Base-by-base conservation (phyloP, 2,113 vertebrate genomes). In the Aleadryas rufinucha region DNA sequence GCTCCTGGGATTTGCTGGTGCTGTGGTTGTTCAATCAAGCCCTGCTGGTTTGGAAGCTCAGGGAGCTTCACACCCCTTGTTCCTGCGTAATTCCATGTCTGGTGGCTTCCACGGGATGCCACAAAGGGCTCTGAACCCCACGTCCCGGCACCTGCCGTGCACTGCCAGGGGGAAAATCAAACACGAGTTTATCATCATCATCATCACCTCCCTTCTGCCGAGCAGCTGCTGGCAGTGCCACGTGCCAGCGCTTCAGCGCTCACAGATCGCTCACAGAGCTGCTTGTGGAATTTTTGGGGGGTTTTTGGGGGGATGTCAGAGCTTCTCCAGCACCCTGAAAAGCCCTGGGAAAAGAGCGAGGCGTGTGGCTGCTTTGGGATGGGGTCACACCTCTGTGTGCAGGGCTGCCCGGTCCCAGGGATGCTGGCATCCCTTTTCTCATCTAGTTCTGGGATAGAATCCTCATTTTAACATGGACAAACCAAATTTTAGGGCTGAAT, bases 171-270 rank as follows among this genome's bases (percentile, higher is more conserved):
- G 50, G 45, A 69, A 69, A 85, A 83, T 54, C 75, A 80, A 86
- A 77, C 63, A 23, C 4, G 2, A 42, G 11, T 64, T 77, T 13
- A n/a, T 84, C 70, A 52, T 66, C 72, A 33, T 54, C 64, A 28
- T 10, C 68, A 28, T 10, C 68, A 7, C 33, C 81, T 60, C 60
- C 82, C 84, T 68, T 82, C 69, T 89, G 90, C 87, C 16, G 52
- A 94, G 91, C 95, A 89, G 76, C 91, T 90, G 89, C 86, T 92
- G 74, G 31, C 68, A 72, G 21, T 50, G 27, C 64, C 81, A 74
- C 35, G 5, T 66, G 64, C 76, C 77, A n/a, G 69, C 10, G 90
- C 85, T 90, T 26, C 8, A 21, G 8, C 85, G 79, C 66, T 54
- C 41, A 2, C 42, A 47, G 49, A 15, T 33, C 16, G 56, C 53